Evolutionary conservation across 2,888 invertebrate genomes (phyloP).

Genomic region (Theretra japonica): DNA sequence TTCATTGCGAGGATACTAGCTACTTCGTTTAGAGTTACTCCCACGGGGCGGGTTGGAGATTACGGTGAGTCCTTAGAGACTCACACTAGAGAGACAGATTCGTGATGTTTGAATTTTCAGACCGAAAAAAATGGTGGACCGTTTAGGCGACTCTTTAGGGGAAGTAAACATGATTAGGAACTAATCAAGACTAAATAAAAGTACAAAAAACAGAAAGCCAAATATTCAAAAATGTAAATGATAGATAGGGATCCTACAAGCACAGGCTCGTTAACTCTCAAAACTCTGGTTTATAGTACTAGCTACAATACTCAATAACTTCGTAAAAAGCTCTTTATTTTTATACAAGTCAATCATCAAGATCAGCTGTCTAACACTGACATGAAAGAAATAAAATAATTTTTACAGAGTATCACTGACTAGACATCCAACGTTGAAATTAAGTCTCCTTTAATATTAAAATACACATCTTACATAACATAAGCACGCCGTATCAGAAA

Average conservation of each 20-base stretch:
- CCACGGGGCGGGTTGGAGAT: constrained; percentile 23
- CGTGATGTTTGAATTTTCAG: background rate
- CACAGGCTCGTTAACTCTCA: background rate
- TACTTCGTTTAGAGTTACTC: constrained; percentile 26
- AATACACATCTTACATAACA: no score
- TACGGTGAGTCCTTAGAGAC: constrained; percentile 23
- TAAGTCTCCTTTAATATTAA: no score
- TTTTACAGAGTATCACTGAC: no score
- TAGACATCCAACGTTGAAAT: no score
- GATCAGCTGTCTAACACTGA: no score
- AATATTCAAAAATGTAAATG: no score
- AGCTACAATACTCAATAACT: no score
- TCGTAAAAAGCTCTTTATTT: no score
- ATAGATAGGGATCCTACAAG: background rate
- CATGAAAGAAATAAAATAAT: no score
- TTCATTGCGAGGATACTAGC: constrained; percentile 47
- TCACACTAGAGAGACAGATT: background rate
- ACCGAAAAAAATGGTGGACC: background rate
- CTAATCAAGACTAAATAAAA: background rate
- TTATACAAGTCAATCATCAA: no score
- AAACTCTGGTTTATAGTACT: no score
- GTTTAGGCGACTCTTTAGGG: background rate
- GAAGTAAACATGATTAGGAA: background rate
- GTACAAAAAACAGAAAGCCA: no score
- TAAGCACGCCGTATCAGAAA: background rate